Conservation (phyloP, 2,113 vertebrate species). For the Alaudala cheleensis region DNA sequence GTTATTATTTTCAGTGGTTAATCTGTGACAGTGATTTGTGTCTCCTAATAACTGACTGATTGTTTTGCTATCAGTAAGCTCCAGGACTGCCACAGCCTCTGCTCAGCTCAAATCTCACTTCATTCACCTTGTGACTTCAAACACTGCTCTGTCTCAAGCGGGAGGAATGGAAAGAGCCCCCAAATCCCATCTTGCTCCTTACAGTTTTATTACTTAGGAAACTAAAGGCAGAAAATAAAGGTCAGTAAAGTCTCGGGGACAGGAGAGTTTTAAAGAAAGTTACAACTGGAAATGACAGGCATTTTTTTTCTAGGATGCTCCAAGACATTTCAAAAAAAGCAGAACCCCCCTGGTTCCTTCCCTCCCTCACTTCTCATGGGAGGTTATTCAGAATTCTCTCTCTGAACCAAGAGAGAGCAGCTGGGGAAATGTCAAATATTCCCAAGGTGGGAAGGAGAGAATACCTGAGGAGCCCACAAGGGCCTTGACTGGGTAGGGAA, state of each 20-base stretch:
- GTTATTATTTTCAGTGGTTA: conserved; percentile 54
- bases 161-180: not conserved
- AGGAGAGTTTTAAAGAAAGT: not conserved
- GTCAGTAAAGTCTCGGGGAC: not conserved
- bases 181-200: conserved; percentile 40
- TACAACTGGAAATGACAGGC: not conserved
- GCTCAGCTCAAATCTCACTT: not conserved
- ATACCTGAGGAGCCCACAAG: not conserved
- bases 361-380: not conserved
- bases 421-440: not conserved
- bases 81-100: not conserved
- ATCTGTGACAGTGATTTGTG: conserved; percentile 53
- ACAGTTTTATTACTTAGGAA: conserved; percentile 21
- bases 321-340: not conserved
- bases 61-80: conserved; percentile 56
- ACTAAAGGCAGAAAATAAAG: conserved; percentile 24
- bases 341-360: not conserved
- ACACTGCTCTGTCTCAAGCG: not conserved
- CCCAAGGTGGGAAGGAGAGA: not conserved
- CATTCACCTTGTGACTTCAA: conserved; percentile 34
- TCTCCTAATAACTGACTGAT: conserved; percentile 29
- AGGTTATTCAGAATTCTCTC: conserved; percentile 21
- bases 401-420: not conserved
- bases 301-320: not conserved
- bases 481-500: not conserved